Conservation (phyloP, 2,888 invertebrate genomes). For the Tetragnatha montana region DNA sequence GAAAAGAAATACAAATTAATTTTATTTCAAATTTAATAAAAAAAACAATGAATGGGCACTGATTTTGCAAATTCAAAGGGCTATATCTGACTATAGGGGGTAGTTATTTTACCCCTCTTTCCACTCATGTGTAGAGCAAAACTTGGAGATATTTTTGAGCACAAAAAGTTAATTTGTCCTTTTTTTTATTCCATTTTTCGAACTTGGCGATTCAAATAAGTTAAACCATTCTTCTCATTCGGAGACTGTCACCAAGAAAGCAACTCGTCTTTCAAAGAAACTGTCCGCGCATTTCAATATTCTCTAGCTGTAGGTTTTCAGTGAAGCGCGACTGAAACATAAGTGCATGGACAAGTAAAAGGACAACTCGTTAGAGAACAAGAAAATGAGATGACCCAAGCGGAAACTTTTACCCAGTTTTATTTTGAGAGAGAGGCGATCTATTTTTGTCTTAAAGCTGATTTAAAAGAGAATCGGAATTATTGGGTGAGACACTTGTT, state of each 20-base stretch:
- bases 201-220: too few species aligned
- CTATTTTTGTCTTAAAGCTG: slow-evolving; percentile 30
- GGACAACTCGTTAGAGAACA: slow-evolving; percentile 23
- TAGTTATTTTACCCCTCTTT: too few species aligned
- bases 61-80: too few species aligned
- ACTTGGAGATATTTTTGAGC: too few species aligned
- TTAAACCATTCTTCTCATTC: too few species aligned
- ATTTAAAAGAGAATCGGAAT: slow-evolving; percentile 4
- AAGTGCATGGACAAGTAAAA: slow-evolving; percentile 22
- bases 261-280: neutral
- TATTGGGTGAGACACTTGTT: neutral
- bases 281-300: slow-evolving; percentile 9
- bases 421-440: slow-evolving; percentile 22
- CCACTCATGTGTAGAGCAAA: too few species aligned
- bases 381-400: slow-evolving; percentile 10
- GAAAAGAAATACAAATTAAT: too few species aligned
- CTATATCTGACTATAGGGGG: too few species aligned
- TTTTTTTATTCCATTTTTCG: too few species aligned
- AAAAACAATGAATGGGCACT: too few species aligned
- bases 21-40: too few species aligned
- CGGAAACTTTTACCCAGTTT: slow-evolving; percentile 36
- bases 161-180: too few species aligned
- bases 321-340: slow-evolving; percentile 12
- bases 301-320: neutral
- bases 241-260: slow-evolving; percentile 2